These are phyloP conservation scores for Drosophila ercepeae DNA, from an alignment of 1,140 invertebrate genomes.

Conservation along the genomic window DNA sequence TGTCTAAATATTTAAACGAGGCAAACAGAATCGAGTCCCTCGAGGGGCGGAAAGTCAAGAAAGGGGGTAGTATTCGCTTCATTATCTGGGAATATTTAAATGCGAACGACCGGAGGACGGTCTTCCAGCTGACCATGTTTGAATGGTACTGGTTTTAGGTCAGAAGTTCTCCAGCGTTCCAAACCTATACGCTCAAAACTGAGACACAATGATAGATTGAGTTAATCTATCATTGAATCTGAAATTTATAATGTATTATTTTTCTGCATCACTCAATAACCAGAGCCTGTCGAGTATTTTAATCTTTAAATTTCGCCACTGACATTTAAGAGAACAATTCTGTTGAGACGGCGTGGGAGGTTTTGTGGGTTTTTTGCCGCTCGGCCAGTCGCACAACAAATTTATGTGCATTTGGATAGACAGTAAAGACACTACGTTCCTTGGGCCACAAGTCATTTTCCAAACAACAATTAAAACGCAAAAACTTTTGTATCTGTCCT, in stretches of 20 bases:
- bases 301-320: background rate
- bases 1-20: conserved; percentile 74
- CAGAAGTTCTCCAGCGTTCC: too few relatives aligned
- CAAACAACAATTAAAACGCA: conserved; percentile 69
- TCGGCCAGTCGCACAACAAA: conserved; percentile 44
- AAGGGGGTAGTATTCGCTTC: background rate
- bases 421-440: conserved; percentile 63
- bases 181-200: too few relatives aligned
- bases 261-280: too few relatives aligned
- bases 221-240: too few relatives aligned
- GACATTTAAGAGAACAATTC: background rate
- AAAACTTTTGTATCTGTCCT: conserved; percentile 40
- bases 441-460: conserved; percentile 54
- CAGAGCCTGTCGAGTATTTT: too few relatives aligned
- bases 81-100: conserved; percentile 37
- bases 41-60: background rate
- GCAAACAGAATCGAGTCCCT: conserved; percentile 29
- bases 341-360: conserved; percentile 40
- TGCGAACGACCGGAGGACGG: conserved; percentile 33
- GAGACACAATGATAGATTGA: too few relatives aligned
- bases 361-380: conserved; percentile 21
- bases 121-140: conserved; percentile 27
- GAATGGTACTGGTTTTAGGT: conserved; percentile 25
- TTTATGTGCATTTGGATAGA: conserved; percentile 64
- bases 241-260: too few relatives aligned